phyloP scores from a whole-genome alignment of 2,797 vertebrate species.

The Pampus argenteus region DNA sequence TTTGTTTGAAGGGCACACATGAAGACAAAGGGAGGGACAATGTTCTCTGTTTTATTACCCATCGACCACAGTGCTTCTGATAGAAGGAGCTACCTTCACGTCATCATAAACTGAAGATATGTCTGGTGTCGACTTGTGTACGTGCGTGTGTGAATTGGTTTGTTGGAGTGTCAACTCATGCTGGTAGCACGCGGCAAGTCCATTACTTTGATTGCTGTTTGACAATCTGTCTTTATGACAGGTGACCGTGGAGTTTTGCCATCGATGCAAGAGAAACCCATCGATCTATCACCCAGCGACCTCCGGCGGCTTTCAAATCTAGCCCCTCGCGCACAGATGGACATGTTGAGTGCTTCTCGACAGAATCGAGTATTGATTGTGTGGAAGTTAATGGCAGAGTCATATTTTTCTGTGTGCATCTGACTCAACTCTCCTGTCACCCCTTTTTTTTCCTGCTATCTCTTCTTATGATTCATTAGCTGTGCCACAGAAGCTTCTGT shows the following conservation, averaged over 20 bases:
- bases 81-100: conserved; percentile 41
- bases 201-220: conserved; percentile 85
- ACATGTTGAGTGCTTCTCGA: conserved; percentile 82
- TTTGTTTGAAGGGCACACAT: conserved; percentile 46
- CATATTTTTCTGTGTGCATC: conserved; percentile 76
- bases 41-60: conserved; percentile 63
- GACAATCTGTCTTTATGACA: conserved; percentile 87
- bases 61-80: conserved; percentile 48
- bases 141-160: conserved; percentile 59
- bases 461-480: conserved; percentile 77
- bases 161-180: conserved; percentile 65
- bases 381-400: conserved; percentile 80
- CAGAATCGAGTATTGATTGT: conserved; percentile 84
- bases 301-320: conserved; percentile 82
- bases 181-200: conserved; percentile 69
- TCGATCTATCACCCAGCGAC: conserved; percentile 82
- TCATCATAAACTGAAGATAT: conserved; percentile 71
- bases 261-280: conserved; percentile 84
- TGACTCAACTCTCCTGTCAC: conserved; percentile 64
- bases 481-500: conserved; percentile 51
- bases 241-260: conserved; percentile 73
- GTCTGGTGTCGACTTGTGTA: conserved; percentile 37
- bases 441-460: conserved; percentile 60
- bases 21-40: conserved; percentile 46
- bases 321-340: conserved; percentile 75